Percentiles rank a stretch among this genome's conserved stretches.
Conservation (phyloP, 2,888 invertebrate species). For the Drosophila maculinotata region DNA sequence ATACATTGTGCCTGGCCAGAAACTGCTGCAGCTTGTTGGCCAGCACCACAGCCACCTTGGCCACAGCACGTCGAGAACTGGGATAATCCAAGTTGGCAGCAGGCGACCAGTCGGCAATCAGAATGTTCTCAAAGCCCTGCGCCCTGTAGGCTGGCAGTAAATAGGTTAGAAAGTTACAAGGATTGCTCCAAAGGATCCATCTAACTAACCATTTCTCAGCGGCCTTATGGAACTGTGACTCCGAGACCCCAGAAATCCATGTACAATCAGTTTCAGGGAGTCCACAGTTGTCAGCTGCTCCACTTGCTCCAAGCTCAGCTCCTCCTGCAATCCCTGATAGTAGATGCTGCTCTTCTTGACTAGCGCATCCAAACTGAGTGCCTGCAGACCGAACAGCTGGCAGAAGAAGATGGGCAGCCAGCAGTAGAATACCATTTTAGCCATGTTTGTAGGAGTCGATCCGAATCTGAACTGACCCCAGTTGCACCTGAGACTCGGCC, state of each 20-base stretch:
- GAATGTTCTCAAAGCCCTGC: constrained; percentile 75
- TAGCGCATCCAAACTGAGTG: constrained; percentile 39
- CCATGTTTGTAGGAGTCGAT: constrained; percentile 33
- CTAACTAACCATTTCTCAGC: constrained; percentile 70
- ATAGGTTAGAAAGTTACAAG: background rate
- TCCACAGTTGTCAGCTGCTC: constrained; percentile 37
- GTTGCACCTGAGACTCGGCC: background rate
- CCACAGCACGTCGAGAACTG: constrained; percentile 73
- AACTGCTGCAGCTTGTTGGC: constrained; percentile 72
- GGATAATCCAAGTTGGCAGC: constrained; percentile 79
- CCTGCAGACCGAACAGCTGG: constrained; percentile 46
- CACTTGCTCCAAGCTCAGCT: constrained; percentile 60
- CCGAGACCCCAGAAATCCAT: constrained; percentile 82
- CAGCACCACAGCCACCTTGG: constrained; percentile 67
- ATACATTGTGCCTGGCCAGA: constrained; percentile 58
- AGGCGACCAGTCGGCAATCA: constrained; percentile 83
- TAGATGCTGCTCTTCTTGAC: constrained; percentile 39
- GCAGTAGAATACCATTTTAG: constrained; percentile 28
- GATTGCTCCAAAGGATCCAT: rapidly evolving
- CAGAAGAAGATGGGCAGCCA: constrained; percentile 39
- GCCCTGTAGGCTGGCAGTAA: constrained; percentile 73
- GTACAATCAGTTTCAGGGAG: constrained; percentile 82
- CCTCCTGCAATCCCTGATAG: constrained; percentile 39
- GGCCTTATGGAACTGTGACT: constrained; percentile 79
- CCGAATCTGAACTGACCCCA: constrained; percentile 4